Conservation (phyloP, 2,797 vertebrate species). For the Lateolabrax maculatus region DNA sequence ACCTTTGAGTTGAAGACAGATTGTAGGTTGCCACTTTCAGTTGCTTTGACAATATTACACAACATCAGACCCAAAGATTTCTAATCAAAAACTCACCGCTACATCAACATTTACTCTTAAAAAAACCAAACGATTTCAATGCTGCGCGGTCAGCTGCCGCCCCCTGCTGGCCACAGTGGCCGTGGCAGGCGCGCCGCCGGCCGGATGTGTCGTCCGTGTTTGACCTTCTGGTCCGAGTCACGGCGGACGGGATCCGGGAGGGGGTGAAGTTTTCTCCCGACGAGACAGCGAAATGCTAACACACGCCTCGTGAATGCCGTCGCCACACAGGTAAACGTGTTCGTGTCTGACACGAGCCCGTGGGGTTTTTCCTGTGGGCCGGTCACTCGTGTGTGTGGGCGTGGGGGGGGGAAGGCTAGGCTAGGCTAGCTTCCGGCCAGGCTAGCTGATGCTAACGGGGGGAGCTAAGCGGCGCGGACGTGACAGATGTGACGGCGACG, state of each 20-base stretch:
- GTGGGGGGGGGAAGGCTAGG: too few relatives aligned
- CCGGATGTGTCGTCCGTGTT: constrained; percentile 73
- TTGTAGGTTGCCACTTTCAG: background rate
- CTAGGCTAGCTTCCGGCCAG: constrained; percentile 51
- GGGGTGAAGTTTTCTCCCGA: constrained; percentile 8
- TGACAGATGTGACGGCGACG: constrained; percentile 45
- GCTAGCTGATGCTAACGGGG: constrained; percentile 53
- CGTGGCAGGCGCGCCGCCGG: rapidly evolving
- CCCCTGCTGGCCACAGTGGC: constrained; percentile 45
- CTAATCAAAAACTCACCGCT: too few relatives aligned
- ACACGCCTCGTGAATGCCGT: constrained; percentile 36
- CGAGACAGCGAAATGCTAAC: constrained; percentile 37
- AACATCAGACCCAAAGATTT: background rate
- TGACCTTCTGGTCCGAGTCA: constrained; percentile 71
- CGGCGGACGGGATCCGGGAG: constrained; percentile 42
- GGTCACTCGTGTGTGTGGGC: too few relatives aligned
- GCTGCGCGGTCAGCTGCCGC: constrained; percentile 43
- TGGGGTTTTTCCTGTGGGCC: too few relatives aligned
- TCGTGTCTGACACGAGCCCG: too few relatives aligned
- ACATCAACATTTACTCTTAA: too few relatives aligned
- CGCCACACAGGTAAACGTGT: constrained; percentile 51
- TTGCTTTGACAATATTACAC: background rate
- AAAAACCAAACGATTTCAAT: background rate
- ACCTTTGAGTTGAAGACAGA: background rate
- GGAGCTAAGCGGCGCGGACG: constrained; percentile 63